Percentiles rank a stretch among this genome's conserved stretches.
Conservation (phyloP, 2,888 invertebrate genomes). For the Zonitis immaculata region DNA sequence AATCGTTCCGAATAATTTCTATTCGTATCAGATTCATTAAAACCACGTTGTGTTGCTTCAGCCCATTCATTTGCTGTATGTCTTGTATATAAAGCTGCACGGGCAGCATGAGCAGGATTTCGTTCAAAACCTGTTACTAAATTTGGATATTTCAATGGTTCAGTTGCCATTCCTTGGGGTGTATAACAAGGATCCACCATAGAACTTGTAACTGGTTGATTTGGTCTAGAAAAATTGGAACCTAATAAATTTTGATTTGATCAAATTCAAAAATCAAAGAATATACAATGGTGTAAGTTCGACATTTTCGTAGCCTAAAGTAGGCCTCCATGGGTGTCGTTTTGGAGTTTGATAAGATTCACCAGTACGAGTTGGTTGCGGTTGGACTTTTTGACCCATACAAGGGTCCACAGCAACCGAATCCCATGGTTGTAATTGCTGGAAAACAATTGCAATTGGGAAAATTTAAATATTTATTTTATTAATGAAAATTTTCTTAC, state of each 20-base stretch:
- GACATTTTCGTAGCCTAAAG: constrained; percentile 71
- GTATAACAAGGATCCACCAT: constrained; percentile 68
- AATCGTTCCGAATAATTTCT: constrained; percentile 73
- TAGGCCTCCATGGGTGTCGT: constrained; percentile 76
- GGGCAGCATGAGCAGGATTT: constrained; percentile 76
- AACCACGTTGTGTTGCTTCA: constrained; percentile 70
- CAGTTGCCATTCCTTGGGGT: constrained; percentile 65
- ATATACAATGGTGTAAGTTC: constrained; percentile 71
- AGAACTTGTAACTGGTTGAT: constrained; percentile 69
- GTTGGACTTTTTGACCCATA: constrained; percentile 62
- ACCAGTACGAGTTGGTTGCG: constrained; percentile 61
- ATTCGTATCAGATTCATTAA: constrained; percentile 84
- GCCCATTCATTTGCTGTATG: constrained; percentile 93
- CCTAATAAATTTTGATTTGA: neutral
- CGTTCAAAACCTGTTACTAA: constrained; percentile 76
- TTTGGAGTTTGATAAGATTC: constrained; percentile 68
- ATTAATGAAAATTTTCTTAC: too few species aligned
- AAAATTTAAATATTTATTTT: too few species aligned
- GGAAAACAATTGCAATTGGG: constrained; percentile 22
- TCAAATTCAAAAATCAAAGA: neutral
- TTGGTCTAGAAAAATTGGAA: constrained; percentile 51
- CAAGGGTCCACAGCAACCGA: constrained; percentile 54
- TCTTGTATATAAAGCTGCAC: constrained; percentile 80
- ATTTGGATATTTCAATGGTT: constrained; percentile 76
- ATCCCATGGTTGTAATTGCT: constrained; percentile 74